Percentiles rank a stretch among this genome's conserved stretches.
Conservation (phyloP, 2,113 vertebrate species). For the Lepus europaeus region DNA sequence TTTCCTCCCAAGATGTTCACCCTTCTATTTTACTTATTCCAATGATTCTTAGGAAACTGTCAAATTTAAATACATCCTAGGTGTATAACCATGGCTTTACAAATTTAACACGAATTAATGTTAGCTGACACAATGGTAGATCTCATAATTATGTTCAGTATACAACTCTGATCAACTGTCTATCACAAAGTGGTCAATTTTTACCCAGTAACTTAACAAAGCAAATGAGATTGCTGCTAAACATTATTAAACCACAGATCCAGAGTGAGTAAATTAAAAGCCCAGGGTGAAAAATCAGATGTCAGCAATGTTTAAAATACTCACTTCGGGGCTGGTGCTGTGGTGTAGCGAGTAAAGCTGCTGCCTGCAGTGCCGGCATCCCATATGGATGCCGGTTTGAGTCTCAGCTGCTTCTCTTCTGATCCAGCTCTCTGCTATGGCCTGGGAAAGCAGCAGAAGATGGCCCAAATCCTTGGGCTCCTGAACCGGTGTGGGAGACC, state of each 20-base stretch:
- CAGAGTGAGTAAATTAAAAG: slow-evolving; percentile 43
- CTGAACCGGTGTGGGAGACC: no score
- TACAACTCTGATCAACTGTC: not conserved
- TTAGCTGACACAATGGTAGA: not conserved
- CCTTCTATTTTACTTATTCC: not conserved
- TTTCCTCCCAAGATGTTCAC: not conserved
- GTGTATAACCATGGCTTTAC: not conserved
- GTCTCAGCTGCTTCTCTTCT: no score
- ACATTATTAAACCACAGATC: slow-evolving; percentile 56
- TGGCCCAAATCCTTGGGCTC: no score
- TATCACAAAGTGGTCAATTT: not conserved
- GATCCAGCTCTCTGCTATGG: no score
- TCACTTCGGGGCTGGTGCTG: no score
- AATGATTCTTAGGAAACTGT: not conserved
- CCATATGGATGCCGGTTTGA: no score
- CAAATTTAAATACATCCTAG: not conserved
- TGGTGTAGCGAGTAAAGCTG: no score
- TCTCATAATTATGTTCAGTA: not conserved
- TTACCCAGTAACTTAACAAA: slow-evolving; percentile 46
- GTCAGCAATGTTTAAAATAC: slow-evolving; percentile 30
- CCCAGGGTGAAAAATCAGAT: slow-evolving; percentile 58
- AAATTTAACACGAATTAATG: slow-evolving; percentile 30
- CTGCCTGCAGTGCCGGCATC: no score
- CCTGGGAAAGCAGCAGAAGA: no score
- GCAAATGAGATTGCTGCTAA: not conserved